Conservation (phyloP, 2,888 invertebrate species). For the Ypsolopha sequella region DNA sequence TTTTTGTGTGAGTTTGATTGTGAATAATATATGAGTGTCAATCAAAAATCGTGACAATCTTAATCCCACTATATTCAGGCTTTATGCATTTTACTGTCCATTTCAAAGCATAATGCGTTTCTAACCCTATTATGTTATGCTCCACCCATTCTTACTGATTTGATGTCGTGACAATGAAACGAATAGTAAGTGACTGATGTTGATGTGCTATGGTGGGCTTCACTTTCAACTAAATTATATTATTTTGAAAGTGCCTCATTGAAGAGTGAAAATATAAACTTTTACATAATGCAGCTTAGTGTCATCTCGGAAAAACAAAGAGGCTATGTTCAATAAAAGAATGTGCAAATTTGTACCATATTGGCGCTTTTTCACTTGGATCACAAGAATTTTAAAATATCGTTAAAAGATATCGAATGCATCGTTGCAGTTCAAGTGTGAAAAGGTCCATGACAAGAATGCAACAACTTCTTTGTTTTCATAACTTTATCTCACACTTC, state of each 20-base stretch:
- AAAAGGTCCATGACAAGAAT: too few relatives aligned
- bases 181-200: not conserved
- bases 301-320: too few relatives aligned
- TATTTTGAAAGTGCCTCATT: not conserved
- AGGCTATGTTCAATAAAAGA: too few relatives aligned
- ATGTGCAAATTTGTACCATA: too few relatives aligned
- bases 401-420: too few relatives aligned
- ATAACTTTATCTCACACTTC: too few relatives aligned
- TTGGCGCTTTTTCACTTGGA: too few relatives aligned
- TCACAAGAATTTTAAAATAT: too few relatives aligned
- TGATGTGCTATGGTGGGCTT: slow-evolving; percentile 1
- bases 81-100: slow-evolving; percentile 1
- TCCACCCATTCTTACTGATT: slow-evolving; percentile 17
- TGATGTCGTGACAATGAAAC: slow-evolving; percentile 19
- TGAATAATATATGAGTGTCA: not conserved
- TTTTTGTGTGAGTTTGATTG: not conserved
- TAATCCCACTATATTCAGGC: not conserved
- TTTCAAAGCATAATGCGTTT: not conserved
- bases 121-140: slow-evolving; percentile 1
- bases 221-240: not conserved
- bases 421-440: too few relatives aligned
- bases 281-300: too few relatives aligned
- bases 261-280: too few relatives aligned
- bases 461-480: too few relatives aligned
- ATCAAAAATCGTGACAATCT: not conserved